phyloP scores from a whole-genome alignment of 2,888 invertebrate genomes.

The Lordiphosa andalusiaca region DNA sequence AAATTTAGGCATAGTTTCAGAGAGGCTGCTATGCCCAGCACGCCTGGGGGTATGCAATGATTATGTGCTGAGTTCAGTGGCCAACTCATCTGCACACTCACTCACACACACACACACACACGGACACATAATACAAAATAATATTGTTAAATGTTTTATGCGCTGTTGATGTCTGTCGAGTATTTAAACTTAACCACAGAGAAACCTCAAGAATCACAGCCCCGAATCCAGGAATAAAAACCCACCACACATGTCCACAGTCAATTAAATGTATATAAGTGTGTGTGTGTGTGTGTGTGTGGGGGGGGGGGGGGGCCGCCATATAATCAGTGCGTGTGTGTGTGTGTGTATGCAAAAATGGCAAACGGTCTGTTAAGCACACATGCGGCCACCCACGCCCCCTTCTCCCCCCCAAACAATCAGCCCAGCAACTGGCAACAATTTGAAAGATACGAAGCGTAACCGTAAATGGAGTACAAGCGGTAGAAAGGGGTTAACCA shows the following conservation, averaged over 20 bases:
- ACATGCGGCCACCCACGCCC: conserved; percentile 64
- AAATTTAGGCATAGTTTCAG: not conserved
- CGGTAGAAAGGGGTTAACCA: conserved; percentile 20
- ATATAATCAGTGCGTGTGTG: conserved; percentile 58
- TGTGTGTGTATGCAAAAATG: conserved; percentile 69
- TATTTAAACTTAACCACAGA: conserved; percentile 73
- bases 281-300: conserved; percentile 34
- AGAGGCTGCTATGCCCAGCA: not conserved
- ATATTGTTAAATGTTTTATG: conserved; percentile 71
- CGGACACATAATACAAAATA: conserved; percentile 44
- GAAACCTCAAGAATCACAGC: conserved; percentile 74
- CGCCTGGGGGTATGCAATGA: conserved; percentile 60
- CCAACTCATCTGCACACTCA: conserved; percentile 20
- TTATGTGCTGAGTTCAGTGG: conserved; percentile 27
- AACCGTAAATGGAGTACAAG: conserved; percentile 49
- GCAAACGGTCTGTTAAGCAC: conserved; percentile 76
- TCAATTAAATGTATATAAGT: conserved; percentile 61
- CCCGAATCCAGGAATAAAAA: conserved; percentile 44
- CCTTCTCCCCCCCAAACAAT: conserved; percentile 39
- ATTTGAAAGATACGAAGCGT: conserved; percentile 73
- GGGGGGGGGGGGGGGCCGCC: too few relatives aligned
- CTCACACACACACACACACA: conserved; percentile 9
- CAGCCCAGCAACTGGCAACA: conserved; percentile 57
- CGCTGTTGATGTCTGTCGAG: conserved; percentile 73
- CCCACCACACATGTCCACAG: conserved; percentile 66